Conservation (phyloP, 2,797 vertebrate species). For the Allobates femoralis region DNA sequence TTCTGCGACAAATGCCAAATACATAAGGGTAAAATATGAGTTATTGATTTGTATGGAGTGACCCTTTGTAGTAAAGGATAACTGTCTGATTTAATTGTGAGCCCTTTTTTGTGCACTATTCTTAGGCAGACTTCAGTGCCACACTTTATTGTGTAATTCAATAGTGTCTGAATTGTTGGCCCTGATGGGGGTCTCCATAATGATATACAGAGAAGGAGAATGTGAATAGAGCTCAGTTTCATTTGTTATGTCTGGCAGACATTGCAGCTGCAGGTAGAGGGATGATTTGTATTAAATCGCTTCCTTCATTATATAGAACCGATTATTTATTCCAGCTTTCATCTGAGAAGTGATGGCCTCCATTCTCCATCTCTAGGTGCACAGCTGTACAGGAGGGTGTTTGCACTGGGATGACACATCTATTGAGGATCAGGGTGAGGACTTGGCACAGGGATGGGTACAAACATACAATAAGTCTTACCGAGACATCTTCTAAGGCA, state of each 20-base stretch:
- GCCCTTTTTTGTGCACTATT: conserved; percentile 68
- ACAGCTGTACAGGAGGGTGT: conserved; percentile 21
- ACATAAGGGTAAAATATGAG: conserved; percentile 28
- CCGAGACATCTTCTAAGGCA: conserved; percentile 97
- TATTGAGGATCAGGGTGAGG: neutral
- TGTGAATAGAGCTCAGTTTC: conserved; percentile 64
- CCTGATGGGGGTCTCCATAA: conserved; percentile 69
- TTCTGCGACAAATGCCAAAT: neutral
- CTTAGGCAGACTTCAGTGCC: conserved; percentile 73
- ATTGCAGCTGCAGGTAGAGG: conserved; percentile 27
- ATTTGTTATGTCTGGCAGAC: conserved; percentile 37
- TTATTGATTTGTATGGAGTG: conserved; percentile 37
- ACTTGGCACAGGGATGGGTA: neutral
- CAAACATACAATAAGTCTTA: conserved; percentile 70
- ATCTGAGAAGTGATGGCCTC: conserved; percentile 44
- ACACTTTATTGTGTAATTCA: conserved; percentile 72
- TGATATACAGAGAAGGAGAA: conserved; percentile 69
- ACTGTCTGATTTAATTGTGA: conserved; percentile 74
- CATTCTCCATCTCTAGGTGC: conserved; percentile 32
- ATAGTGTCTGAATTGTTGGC: conserved; percentile 68
- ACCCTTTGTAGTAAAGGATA: conserved; percentile 66
- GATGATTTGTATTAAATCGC: conserved; percentile 23
- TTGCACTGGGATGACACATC: conserved; percentile 21
- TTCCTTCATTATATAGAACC: conserved; percentile 55
- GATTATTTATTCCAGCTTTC: conserved; percentile 53